Conservation (phyloP, 1,140 invertebrate genomes). For the Drosophila nikananu region DNA sequence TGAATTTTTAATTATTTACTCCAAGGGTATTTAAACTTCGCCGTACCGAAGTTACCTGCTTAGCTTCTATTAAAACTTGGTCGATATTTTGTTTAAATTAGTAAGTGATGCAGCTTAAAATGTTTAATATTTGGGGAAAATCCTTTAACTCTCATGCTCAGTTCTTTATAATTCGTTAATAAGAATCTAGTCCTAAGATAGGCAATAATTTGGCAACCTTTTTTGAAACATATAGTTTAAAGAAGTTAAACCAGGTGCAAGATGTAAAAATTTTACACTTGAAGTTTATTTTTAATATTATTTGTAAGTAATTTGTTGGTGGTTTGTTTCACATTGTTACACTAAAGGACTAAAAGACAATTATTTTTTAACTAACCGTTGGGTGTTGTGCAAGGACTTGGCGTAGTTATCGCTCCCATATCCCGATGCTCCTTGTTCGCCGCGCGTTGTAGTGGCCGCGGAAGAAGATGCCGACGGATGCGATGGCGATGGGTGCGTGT, state of each 20-base stretch:
- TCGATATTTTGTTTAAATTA: not conserved
- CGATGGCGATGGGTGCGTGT: slow-evolving; percentile 9
- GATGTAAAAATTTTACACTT: not conserved
- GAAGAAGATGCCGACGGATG: slow-evolving; percentile 40
- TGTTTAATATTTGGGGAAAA: not conserved
- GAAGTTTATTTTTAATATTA: not conserved
- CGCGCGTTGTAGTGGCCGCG: slow-evolving; percentile 23
- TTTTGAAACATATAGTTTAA: not conserved
- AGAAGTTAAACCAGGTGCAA: not conserved
- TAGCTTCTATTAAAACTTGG: not conserved
- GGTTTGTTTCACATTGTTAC: not conserved
- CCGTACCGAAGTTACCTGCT: too few relatives aligned
- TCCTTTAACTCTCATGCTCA: not conserved
- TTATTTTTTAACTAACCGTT: slow-evolving; percentile 58
- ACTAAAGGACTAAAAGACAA: too few relatives aligned
- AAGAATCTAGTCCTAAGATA: not conserved
- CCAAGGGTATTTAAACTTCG: too few relatives aligned
- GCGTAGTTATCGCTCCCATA: slow-evolving; percentile 64
- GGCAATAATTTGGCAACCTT: not conserved
- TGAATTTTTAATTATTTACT: too few relatives aligned
- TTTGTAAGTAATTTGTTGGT: not conserved
- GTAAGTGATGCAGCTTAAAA: not conserved
- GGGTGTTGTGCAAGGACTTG: slow-evolving; percentile 56
- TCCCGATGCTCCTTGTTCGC: slow-evolving; percentile 39
- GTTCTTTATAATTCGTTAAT: not conserved